Evolutionary conservation across 2,888 invertebrate species (phyloP), one percentile per base, ranked within the genome.

Genomic region (Galerucella nymphaeae): DNA sequence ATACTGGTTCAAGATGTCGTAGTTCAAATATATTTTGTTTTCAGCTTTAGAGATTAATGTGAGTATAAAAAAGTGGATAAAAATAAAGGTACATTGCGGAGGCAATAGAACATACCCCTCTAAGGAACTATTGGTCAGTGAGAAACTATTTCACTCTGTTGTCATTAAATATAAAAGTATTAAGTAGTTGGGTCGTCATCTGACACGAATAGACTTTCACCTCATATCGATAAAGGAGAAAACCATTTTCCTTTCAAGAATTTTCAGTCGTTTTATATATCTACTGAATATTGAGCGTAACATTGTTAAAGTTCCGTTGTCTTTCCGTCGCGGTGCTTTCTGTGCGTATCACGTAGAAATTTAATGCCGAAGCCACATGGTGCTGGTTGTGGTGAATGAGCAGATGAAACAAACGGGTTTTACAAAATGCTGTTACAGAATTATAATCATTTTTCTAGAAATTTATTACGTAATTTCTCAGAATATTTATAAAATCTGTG

Each of bases 311-410:
- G 55, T 55, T 55, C 14, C 55, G 16, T 14, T 18, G 16, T 53
- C 18, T 53, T n/a, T 53, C 16, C 5, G 53, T 16, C 9, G 9
- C 8, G 55, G 18, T 16, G 18, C 55, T 55, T 55, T 55, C 55
- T 55, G 55, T 55, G 55, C 55, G 55, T 55, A 55, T 14, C 55
- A 55, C 55, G 55, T 55, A 55, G 16, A 55, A 55, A 55, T 55
- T 55, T 55, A 55, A 55, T 55, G 55, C 14, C 4, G 16, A 55
- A 55, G 55, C 55, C 55, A 55, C 55, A 55, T 18, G 55, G 55
- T 18, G 3, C 55, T 18, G 5, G 16, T 55, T 16, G 16, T 55
- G 55, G 55, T 18, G 9, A 55, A 55, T 18, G 11, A 18, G 16
- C 55, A 55, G 55, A 55, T 55, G 45, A 45, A 14, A 45, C 45